Conservation (phyloP, 2,797 vertebrate species). For the Aselliscus stoliczkanus region DNA sequence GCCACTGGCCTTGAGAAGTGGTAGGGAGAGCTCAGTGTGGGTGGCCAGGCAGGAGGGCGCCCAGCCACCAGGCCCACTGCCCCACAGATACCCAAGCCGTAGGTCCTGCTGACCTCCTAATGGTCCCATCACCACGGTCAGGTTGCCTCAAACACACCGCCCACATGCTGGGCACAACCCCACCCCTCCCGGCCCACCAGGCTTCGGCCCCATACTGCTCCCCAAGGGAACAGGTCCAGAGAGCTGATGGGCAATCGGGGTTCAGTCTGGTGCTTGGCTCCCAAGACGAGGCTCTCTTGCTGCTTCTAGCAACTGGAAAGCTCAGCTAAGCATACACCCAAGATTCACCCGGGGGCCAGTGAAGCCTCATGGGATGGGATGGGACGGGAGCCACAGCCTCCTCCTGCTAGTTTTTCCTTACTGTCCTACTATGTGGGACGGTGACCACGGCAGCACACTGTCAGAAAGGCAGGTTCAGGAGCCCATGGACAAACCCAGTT, state of each 20-base stretch:
- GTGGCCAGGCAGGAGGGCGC: neutral
- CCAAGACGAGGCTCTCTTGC: neutral
- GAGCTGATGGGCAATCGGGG: neutral
- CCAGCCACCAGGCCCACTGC: neutral
- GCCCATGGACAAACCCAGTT: neutral
- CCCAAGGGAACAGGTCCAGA: neutral
- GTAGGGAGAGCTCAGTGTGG: neutral
- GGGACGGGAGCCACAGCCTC: neutral
- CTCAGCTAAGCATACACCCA: neutral
- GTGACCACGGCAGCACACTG: neutral
- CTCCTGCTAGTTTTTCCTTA: neutral
- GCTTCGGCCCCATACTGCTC: neutral
- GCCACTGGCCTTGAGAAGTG: neutral
- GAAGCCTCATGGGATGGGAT: neutral
- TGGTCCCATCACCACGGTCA: accelerated
- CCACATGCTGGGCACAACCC: neutral
- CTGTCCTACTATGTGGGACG: neutral
- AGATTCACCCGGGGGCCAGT: neutral
- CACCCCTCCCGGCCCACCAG: neutral
- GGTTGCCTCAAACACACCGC: neutral
- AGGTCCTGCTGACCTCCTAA: neutral
- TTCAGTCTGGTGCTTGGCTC: neutral
- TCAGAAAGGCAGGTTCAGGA: neutral
- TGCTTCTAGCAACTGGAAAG: neutral
- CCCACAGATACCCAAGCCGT: neutral